These are phyloP conservation scores for Diabrotica virgifera DNA, from an alignment of 1,140 invertebrate genomes.

Conservation along the genomic window DNA sequence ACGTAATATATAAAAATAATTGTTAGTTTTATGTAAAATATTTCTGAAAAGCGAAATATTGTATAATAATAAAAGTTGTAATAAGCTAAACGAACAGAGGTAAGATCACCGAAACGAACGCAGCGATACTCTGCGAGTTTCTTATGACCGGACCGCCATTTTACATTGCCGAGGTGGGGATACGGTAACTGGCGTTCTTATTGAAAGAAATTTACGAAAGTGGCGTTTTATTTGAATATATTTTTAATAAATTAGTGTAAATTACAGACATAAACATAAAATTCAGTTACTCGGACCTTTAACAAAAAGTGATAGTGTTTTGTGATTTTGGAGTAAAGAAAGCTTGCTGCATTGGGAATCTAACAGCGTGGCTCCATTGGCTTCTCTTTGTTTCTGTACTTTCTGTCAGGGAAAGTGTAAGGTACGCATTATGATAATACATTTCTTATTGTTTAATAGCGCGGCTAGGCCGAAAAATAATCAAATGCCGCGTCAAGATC, in stretches of 20 bases:
- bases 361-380: conserved; percentile 14
- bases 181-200: conserved; percentile 8
- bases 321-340: conserved; percentile 1
- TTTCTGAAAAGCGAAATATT: too few species aligned
- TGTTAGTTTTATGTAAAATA: too few species aligned
- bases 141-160: conserved; percentile 5
- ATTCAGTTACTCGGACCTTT: background rate
- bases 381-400: conserved; percentile 16
- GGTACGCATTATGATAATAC: background rate
- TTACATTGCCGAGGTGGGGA: conserved; percentile 13
- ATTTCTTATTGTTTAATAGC: conserved; percentile 1
- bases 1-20: too few species aligned
- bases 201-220: conserved; percentile 13
- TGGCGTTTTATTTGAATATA: conserved; percentile 8
- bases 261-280: background rate
- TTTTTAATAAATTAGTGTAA: conserved; percentile 4
- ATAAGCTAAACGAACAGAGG: too few species aligned
- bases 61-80: too few species aligned
- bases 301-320: conserved; percentile 7
- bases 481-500: background rate
- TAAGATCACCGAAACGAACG: background rate
- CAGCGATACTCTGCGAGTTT: background rate
- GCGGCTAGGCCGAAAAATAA: background rate
- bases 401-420: conserved; percentile 2
- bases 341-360: conserved; percentile 9